Conservation (phyloP, 2,888 invertebrate species). For the Halictus quadricinctus region DNA sequence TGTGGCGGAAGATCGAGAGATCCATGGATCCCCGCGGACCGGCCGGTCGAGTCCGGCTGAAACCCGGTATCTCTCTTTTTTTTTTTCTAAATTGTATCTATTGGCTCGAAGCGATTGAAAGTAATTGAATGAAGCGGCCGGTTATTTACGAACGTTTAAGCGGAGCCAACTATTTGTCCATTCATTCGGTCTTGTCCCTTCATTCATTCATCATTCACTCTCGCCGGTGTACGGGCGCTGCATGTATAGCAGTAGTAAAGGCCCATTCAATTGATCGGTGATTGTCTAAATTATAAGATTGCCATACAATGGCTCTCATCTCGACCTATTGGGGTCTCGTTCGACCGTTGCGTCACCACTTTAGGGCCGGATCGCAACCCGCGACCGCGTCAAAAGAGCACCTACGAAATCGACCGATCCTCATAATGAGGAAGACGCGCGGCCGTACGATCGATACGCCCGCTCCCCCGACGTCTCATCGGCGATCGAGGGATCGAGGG, state of each 20-base stretch:
- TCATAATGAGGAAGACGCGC: slow-evolving; percentile 55
- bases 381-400: slow-evolving; percentile 73
- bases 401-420: slow-evolving; percentile 66
- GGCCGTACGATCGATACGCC: slow-evolving; percentile 39
- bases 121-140: slow-evolving; percentile 83
- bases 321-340: slow-evolving; percentile 82
- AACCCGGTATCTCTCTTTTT: slow-evolving; percentile 55
- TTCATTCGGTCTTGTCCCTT: slow-evolving; percentile 83
- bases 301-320: slow-evolving; percentile 83
- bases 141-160: slow-evolving; percentile 83
- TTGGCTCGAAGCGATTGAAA: slow-evolving; percentile 83
- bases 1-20: neutral
- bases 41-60: neutral
- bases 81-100: slow-evolving; percentile 82
- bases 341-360: slow-evolving; percentile 81
- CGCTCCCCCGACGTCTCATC: slow-evolving; percentile 17
- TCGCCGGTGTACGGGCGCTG: slow-evolving; percentile 78
- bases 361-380: slow-evolving; percentile 79
- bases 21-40: slow-evolving; percentile 4
- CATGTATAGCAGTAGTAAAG: slow-evolving; percentile 82
- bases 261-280: slow-evolving; percentile 83
- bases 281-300: slow-evolving; percentile 83
- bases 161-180: slow-evolving; percentile 82
- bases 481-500: slow-evolving; percentile 21
- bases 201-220: slow-evolving; percentile 83